Conservation (phyloP, 1,140 invertebrate genomes). For the Idris sp. region DNA sequence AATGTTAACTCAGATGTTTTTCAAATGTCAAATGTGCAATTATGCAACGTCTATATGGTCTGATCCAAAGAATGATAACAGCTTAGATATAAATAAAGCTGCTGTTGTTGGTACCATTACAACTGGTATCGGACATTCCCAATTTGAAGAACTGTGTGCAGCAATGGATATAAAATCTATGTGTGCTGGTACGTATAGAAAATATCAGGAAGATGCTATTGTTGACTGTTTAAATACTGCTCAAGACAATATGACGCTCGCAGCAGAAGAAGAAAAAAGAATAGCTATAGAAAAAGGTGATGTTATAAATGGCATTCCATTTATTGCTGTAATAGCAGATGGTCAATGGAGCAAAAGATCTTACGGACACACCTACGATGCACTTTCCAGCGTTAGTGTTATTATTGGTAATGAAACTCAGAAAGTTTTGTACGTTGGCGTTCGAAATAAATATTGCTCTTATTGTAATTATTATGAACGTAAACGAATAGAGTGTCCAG, state of each 20-base stretch:
- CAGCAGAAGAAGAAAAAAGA: constrained; percentile 65
- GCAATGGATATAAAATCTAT: constrained; percentile 65
- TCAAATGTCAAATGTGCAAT: constrained; percentile 13
- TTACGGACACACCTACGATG: constrained; percentile 45
- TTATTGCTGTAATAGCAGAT: constrained; percentile 67
- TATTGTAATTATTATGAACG: constrained; percentile 50
- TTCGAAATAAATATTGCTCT: neutral
- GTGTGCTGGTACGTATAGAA: constrained; percentile 45
- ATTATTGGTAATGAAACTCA: constrained; percentile 66
- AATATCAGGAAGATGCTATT: constrained; percentile 35
- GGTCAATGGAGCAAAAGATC: constrained; percentile 62
- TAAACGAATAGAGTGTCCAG: constrained; percentile 17
- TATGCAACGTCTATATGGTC: constrained; percentile 24
- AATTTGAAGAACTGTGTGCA: constrained; percentile 61
- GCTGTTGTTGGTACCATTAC: constrained; percentile 41
- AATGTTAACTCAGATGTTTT: too few species aligned
- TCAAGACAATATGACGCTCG: constrained; percentile 61
- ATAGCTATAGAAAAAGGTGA: constrained; percentile 60
- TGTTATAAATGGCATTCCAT: constrained; percentile 61
- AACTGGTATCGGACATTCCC: constrained; percentile 57
- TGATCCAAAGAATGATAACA: constrained; percentile 19
- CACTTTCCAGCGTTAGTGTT: too few species aligned
- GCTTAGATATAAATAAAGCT: constrained; percentile 23
- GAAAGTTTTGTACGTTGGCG: constrained; percentile 66
- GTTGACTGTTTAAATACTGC: constrained; percentile 48